These are phyloP conservation scores for Idris sp. DNA, from an alignment of 1,140 invertebrate species.

Conservation along the genomic window DNA sequence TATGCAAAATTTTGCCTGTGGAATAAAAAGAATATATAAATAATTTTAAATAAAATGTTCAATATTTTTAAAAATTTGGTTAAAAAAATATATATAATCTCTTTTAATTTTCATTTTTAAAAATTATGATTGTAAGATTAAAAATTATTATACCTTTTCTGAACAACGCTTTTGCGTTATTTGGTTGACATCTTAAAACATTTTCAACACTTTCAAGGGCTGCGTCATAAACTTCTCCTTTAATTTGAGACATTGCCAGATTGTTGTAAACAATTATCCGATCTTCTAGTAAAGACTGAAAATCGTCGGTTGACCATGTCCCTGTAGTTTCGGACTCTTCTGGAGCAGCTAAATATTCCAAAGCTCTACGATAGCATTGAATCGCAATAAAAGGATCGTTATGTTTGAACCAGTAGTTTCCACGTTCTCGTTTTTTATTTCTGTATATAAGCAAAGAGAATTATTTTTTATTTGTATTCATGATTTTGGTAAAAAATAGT, in stretches of 20 bases:
- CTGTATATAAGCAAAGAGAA: too few relatives aligned
- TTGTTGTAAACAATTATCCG: conserved; percentile 92
- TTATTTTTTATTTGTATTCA: too few relatives aligned
- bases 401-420: conserved; percentile 92
- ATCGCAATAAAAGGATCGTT: conserved; percentile 88
- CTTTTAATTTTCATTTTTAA: too few relatives aligned
- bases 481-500: too few relatives aligned
- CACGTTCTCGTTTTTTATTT: conserved; percentile 88
- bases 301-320: conserved; percentile 77
- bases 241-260: conserved; percentile 92
- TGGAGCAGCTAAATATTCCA: conserved; percentile 87
- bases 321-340: conserved; percentile 74
- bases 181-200: conserved; percentile 88
- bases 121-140: too few relatives aligned
- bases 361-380: conserved; percentile 89
- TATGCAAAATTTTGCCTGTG: conserved; percentile 80
- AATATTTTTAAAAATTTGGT: too few relatives aligned
- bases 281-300: conserved; percentile 85
- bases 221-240: conserved; percentile 88
- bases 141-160: conserved; percentile 82
- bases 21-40: not conserved
- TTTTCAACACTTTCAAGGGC: conserved; percentile 88
- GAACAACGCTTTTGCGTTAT: conserved; percentile 93
- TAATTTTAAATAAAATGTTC: too few relatives aligned
- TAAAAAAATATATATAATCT: too few relatives aligned